Evolutionary conservation across 1,140 invertebrate species (phyloP).

Genomic region (Anoplolepis gracilipes): DNA sequence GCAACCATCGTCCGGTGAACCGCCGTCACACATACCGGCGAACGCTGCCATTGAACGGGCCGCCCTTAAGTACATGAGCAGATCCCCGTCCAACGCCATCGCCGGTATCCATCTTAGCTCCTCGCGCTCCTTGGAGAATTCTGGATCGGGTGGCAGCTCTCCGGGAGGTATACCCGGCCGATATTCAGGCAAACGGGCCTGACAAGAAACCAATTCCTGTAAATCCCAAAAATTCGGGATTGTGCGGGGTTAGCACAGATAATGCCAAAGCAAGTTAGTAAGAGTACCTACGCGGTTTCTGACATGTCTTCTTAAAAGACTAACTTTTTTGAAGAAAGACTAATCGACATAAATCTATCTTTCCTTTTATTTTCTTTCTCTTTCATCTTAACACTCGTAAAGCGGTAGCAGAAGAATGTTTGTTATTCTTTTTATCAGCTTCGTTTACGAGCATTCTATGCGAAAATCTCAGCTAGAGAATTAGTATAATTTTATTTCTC

Average conservation of each 20-base stretch:
- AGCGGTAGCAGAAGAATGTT: too few species aligned
- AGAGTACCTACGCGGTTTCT: slow-evolving; percentile 74
- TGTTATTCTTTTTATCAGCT: slow-evolving; percentile 3
- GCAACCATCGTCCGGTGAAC: slow-evolving; percentile 98
- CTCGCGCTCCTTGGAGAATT: slow-evolving; percentile 92
- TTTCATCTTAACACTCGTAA: neutral
- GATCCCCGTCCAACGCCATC: slow-evolving; percentile 96
- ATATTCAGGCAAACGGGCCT: slow-evolving; percentile 93
- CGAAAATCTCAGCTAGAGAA: neutral
- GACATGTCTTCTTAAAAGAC: slow-evolving; percentile 66
- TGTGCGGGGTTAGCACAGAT: slow-evolving; percentile 84
- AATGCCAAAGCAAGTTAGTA: slow-evolving; percentile 82
- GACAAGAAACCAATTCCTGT: slow-evolving; percentile 86
- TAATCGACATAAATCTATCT: neutral
- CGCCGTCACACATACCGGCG: slow-evolving; percentile 99
- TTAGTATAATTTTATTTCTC: neutral
- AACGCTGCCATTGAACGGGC: slow-evolving; percentile 98
- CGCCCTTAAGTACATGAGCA: slow-evolving; percentile 98
- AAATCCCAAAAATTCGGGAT: slow-evolving; percentile 83
- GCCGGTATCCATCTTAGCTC: slow-evolving; percentile 97
- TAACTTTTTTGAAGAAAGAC: neutral
- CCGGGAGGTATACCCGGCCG: slow-evolving; percentile 89
- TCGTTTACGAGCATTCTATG: neutral
- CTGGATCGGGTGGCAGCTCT: slow-evolving; percentile 90
- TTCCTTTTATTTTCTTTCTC: too few species aligned